phyloP scores from a whole-genome alignment of 2,888 invertebrate species.

The Tachina fera region DNA sequence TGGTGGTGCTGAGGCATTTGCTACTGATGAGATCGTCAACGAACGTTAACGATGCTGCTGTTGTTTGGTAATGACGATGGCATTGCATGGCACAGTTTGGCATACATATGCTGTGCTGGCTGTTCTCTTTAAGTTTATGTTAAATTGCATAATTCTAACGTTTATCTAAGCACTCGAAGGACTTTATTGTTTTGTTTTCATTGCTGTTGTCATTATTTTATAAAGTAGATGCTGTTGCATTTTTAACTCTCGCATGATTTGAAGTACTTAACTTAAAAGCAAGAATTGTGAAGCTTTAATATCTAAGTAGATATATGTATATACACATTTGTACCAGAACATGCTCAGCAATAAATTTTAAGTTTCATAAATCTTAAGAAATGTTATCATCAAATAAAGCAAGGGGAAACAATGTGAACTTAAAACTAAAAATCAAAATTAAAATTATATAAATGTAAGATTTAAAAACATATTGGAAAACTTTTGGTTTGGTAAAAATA shows the following conservation, averaged over 20 bases:
- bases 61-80: slow-evolving; percentile 48
- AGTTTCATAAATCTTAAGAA: neutral
- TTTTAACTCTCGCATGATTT: slow-evolving; percentile 21
- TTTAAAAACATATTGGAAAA: neutral
- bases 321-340: neutral
- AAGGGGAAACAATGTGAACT: neutral
- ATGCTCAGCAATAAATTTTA: slow-evolving; percentile 20
- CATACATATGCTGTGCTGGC: slow-evolving; percentile 34
- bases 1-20: slow-evolving; percentile 2
- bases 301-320: slow-evolving; percentile 3
- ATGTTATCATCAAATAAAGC: neutral
- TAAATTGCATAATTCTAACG: slow-evolving; percentile 69
- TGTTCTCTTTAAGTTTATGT: slow-evolving; percentile 63
- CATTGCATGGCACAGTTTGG: neutral
- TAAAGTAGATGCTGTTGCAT: slow-evolving; percentile 5
- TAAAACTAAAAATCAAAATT: neutral
- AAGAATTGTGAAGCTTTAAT: slow-evolving; percentile 36
- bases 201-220: slow-evolving; percentile 24
- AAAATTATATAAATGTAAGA: neutral
- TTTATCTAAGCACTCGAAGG: slow-evolving; percentile 70
- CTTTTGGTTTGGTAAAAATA: neutral
- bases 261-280: slow-evolving; percentile 52
- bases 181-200: slow-evolving; percentile 35
- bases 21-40: slow-evolving; percentile 33
- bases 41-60: slow-evolving; percentile 11